Evolutionary conservation across 2,113 vertebrate species (phyloP), one percentile per base, ranked within the genome.

Genomic region (Odocoileus hemionus): DNA sequence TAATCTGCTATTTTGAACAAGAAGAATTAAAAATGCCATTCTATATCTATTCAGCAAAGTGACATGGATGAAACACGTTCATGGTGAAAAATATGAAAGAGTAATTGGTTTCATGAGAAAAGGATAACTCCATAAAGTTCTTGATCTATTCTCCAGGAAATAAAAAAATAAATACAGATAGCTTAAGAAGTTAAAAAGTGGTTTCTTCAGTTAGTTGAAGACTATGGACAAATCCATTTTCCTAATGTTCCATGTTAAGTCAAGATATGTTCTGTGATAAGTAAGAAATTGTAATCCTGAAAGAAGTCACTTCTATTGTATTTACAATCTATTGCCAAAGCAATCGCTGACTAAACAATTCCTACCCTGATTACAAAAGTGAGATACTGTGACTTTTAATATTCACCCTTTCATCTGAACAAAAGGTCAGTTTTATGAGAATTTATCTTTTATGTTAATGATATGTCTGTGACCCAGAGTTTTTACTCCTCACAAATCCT

Each of bases 71-170:
- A 96, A 86, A 9, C 1, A 15, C 6, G 5, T 85, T 92, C 80
- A 85, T 30, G 92, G 87, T 45, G 52, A 80, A n/a, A 87, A 92
- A 94, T 89, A 36, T 74, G 5, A 95, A 95, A 90, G 7, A 80
- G 16, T 47, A 79, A 60, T 93, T 86, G 16, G 19, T 86, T 97
- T 87, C n/a, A 84, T 90, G 23, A 95, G 52, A 52, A 95, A 94
- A 86, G 21, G 4, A 93, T 86, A 64, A 30, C 23, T 76, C 39
- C 13, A 15, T 67, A 88, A 96, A 94, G 52, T 43, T 82, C 43
- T 86, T 70, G 17, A 94, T 43, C 47, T 95, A n/a, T 80, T 67
- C 26, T 70, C 15, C 21, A 94, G 57, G 9, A 28, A 55, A 89
- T 36, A 83, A 95, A 94, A 76, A 23, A 79, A 83, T 85, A 86